A percentile compares a stretch with the other conserved stretches of the same genome.
Evolutionary conservation across 1,140 invertebrate species (phyloP).

Genomic region (Camponotus vicinus): DNA sequence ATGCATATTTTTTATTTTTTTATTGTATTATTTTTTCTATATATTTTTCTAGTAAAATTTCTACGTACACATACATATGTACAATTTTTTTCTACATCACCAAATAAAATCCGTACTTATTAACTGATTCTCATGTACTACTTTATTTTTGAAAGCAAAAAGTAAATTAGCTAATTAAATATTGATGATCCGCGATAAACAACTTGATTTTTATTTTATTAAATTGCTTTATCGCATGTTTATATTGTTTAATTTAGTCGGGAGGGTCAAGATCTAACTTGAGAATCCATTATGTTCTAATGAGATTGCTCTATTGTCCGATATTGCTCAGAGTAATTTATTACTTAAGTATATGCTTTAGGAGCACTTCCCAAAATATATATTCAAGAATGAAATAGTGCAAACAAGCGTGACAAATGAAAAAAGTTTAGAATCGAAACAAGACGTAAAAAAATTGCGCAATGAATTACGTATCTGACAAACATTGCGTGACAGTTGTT

Average conservation of each 20-base stretch:
- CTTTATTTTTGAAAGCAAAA: neutral
- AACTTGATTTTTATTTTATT: conserved; percentile 28
- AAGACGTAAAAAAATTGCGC: conserved; percentile 12
- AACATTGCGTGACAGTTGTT: conserved; percentile 21
- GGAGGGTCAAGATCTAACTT: conserved; percentile 50
- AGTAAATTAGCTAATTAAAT: neutral
- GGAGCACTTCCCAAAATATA: neutral
- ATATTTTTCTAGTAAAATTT: neutral
- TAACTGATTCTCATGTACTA: neutral
- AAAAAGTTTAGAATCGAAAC: conserved; percentile 3
- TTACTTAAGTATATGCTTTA: conserved; percentile 26
- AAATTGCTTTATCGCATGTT: neutral
- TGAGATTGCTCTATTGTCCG: conserved; percentile 47
- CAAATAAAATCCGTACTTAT: neutral
- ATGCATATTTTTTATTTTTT: neutral
- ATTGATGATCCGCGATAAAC: conserved; percentile 10
- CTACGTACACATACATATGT: neutral
- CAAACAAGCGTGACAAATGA: neutral
- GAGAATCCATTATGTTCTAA: conserved; percentile 60
- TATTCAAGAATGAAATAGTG: conserved; percentile 17
- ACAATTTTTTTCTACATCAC: neutral
- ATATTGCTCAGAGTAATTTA: conserved; percentile 42
- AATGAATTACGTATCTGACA: neutral
- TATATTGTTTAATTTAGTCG: conserved; percentile 44
- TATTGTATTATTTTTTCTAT: neutral